Evolutionary conservation across 2,888 invertebrate species (phyloP), one percentile per base, ranked within the genome.

Genomic region (Esperia sulphurella): DNA sequence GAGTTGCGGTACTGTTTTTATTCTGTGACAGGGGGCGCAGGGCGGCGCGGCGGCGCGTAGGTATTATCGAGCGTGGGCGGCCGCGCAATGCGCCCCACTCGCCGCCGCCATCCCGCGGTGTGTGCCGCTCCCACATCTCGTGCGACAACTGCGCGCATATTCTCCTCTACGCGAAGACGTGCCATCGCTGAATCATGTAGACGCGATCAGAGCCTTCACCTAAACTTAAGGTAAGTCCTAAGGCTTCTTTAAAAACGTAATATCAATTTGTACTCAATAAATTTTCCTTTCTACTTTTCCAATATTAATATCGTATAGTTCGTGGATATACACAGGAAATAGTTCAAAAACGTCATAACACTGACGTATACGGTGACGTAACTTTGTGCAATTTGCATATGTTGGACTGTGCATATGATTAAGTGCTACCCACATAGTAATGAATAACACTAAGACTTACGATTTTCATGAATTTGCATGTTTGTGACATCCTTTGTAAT

Each of bases 11-110:
- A 37, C 43, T 44, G 43, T 8, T 28, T 31, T 28, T 45, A 28
- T 12, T 45, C 39, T 45, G 46, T 41, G 54, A 61, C 64, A 67
- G n/a, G n/a, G n/a, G n/a, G n/a, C n/a, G 49, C 48, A 46, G 1
- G 46, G 51, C 49, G 50, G 55, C 51, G 60, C 56, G 59, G 63
- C 62, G 53, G 59, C 56, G 61, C 65, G 65, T 2, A 21, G 21
- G 21, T 41, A 55, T 54, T 87, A 88, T 88, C 83, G 87, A 88
- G 66, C 87, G 87, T 87, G 83, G 86, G 85, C 83, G 86, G 71
- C 53, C 68, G 53, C 77, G 75, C 78, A 76, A 82, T 8, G 33
- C 33, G 79, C 57, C 72, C 59, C 63, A 61, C 65, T 14, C 44
- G 65, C 58, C 63, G 62, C 60, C 61, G 63, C 68, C 67, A 55